Conservation (phyloP, 2,888 invertebrate genomes). For the Acanthosepion esculentum region DNA sequence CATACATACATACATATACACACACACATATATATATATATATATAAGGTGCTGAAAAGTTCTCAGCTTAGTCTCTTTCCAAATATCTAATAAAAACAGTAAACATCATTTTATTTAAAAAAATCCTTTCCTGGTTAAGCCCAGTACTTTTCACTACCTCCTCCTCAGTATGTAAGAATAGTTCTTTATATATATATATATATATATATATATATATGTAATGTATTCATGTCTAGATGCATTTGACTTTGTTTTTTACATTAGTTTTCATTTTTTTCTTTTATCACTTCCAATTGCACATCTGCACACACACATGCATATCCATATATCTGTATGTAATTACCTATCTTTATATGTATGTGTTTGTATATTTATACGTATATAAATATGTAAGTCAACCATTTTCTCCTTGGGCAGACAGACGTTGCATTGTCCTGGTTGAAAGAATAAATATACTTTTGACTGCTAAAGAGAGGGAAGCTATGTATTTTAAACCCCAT, state of each 20-base stretch:
- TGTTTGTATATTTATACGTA: neutral
- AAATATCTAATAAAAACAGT: too few species aligned
- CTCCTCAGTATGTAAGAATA: too few species aligned
- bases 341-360: neutral
- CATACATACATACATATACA: too few species aligned
- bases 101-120: too few species aligned
- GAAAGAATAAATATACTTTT: slow-evolving; percentile 21
- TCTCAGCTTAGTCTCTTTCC: too few species aligned
- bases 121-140: too few species aligned
- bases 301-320: neutral
- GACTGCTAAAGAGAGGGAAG: neutral
- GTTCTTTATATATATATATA: too few species aligned
- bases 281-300: neutral
- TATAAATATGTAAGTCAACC: neutral
- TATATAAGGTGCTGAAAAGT: too few species aligned
- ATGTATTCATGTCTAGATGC: neutral
- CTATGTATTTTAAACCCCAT: slow-evolving; percentile 4
- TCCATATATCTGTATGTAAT: neutral
- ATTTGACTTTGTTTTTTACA: neutral
- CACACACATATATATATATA: too few species aligned
- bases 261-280: neutral
- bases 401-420: neutral
- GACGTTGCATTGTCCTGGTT: neutral
- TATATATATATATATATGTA: too few species aligned
- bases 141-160: too few species aligned